Evolutionary conservation across 2,888 invertebrate species (phyloP), one percentile per base, ranked within the genome.

Genomic region (Brachylomia viminalis): DNA sequence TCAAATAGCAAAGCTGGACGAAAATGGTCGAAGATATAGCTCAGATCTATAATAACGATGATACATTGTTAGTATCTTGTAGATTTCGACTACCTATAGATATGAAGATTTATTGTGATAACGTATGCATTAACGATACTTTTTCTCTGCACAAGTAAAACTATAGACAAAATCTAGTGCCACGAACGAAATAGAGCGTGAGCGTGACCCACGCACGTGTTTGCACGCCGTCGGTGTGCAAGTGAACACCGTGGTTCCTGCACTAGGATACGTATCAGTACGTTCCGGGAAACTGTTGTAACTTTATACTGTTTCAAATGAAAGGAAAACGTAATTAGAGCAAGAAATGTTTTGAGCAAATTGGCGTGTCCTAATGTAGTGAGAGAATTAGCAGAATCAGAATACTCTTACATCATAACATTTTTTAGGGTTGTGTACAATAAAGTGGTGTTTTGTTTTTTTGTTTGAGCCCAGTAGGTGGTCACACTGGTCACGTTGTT

Each of bases 271-370:
- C 54, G 30, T 54, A 75, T 84, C 79, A 84, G 33, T 45, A 13
- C 2, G 23, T 80, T 52, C 75, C 80, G 38, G 68, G 82, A 80
- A 82, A 56, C 67, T 45, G 64, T 15, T 71, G 67, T 58, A 77
- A 77, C 30, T 73, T 10, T 15, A 68, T 45, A 77, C 58, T 10
- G 30, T 61, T 62, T 30, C 15, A 64, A 84, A 80, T 74, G 10
- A 15, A 68, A 70, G 58, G 74, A 47, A 79, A 68, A 52, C 62
- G 17, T 33, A 45, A 84, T 84, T 64, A 52, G 74, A 70, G 23
- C 58, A 23, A 61, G 45, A 7, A 56, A 58, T 64, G 80, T 56
- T 64, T 77, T 49, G 23, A 72, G 73, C 42, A 72, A 56, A 62
- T 72, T 62, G 23, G 20, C 15, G 42, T 20, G 30, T 49, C 49